Evolutionary conservation across 2,888 invertebrate genomes (phyloP), one percentile per base, ranked within the genome.

Genomic region (Nasonia oneida): DNA sequence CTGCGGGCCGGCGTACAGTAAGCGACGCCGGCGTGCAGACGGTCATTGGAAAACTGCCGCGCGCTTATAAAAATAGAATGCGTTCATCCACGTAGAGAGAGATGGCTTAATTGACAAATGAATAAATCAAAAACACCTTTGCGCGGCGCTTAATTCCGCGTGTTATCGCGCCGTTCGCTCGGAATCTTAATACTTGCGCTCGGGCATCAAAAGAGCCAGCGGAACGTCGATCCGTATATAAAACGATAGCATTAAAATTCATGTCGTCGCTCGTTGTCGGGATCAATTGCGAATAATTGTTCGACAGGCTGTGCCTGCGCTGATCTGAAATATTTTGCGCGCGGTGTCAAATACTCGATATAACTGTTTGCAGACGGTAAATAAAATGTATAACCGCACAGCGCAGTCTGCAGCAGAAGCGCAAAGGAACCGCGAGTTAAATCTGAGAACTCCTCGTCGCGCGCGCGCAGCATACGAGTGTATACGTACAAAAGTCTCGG

Each of bases 111-210:
- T 87, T 86, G 85, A 87, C 87, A 84, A 87, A 87, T 86, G 81
- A 87, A 87, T 87, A 87, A 83, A 87, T 85, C 83, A 87, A 85
- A 23, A 81, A 61, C 61, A 80, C 77, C 77, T 83, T 86, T 83
- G 42, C 8, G 15, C 73, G 37, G n/a, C 18, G 23, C 70, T 81
- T 33, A 77, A 64, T 79, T 81, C 57, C 75, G 15, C 6, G 5
- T 73, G n/a, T 61, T 61, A 61, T 6, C 3, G 15, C 67, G 67
- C n/a, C n/a, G 57, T 57, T 57, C 57, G n/a, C n/a, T n/a, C 57
- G n/a, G n/a, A 57, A 57, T 57, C 57, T 57, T n/a, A 57, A n/a
- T 37, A 70, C 2, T 10, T 12, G 47, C 47, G 47, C 47, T 8
- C 70, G 18, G 18, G 18, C 15, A 47, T 73, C 12, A 23, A 73